Evolutionary conservation across 2,888 invertebrate species (phyloP).

Genomic region (Hirtodrosophila histrioides): DNA sequence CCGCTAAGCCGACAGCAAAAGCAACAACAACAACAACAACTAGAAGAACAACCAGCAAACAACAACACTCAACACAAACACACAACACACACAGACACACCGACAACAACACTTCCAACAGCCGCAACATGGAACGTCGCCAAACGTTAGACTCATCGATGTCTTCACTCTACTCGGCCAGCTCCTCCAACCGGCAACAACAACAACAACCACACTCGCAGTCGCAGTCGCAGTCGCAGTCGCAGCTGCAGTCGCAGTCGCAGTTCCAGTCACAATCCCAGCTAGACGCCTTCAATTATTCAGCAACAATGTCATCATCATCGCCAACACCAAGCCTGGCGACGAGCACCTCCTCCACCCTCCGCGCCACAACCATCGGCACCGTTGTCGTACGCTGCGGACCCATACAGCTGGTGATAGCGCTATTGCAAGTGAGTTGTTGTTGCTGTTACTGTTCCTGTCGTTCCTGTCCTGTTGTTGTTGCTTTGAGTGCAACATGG

Average conservation of each 20-base stretch:
- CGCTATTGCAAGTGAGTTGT: constrained; percentile 91
- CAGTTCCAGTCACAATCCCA: constrained; percentile 65
- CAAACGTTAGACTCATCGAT: constrained; percentile 83
- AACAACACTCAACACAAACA: constrained; percentile 37
- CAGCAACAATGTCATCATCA: constrained; percentile 81
- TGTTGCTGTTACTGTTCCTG: constrained; percentile 6
- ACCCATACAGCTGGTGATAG: constrained; percentile 93
- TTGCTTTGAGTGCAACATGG: constrained; percentile 21
- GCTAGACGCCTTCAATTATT: constrained; percentile 78
- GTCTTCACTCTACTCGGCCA: constrained; percentile 82
- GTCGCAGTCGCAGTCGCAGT: constrained; percentile 35
- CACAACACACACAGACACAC: constrained; percentile 8
- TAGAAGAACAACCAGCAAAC: constrained; percentile 34
- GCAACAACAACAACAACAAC: constrained; percentile 33
- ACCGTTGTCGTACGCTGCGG: constrained; percentile 96
- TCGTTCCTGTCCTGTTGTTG: not conserved
- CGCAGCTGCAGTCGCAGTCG: constrained; percentile 47
- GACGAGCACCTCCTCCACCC: constrained; percentile 50
- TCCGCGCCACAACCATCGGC: constrained; percentile 92
- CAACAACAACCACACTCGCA: constrained; percentile 24
- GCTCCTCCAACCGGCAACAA: constrained; percentile 64
- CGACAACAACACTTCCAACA: constrained; percentile 2
- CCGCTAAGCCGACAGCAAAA: constrained; percentile 61
- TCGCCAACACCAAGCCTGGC: constrained; percentile 81
- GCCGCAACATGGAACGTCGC: constrained; percentile 74